Percentiles rank a stretch among this genome's conserved stretches.
Evolutionary conservation across 2,113 vertebrate species (phyloP).

Genomic region (Lampris megalopsis): DNA sequence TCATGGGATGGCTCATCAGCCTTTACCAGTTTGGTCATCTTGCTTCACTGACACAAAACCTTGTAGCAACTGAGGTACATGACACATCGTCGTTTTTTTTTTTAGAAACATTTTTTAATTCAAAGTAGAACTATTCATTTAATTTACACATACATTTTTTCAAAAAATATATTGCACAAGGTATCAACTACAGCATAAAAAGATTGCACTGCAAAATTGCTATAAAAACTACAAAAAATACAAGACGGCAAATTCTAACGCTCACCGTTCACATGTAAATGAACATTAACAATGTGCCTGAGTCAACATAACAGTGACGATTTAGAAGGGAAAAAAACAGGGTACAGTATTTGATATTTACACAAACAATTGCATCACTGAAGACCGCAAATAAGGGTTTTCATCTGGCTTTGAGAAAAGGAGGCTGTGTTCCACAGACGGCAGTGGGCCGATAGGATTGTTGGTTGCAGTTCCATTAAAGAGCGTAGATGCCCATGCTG

Average conservation of each 20-base stretch:
- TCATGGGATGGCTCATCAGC: too few relatives aligned
- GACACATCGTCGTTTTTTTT: background rate
- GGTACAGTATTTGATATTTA: conserved; percentile 1
- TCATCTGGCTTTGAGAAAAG: background rate
- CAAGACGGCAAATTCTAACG: too few relatives aligned
- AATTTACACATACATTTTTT: background rate
- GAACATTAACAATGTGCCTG: background rate
- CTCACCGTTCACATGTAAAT: background rate
- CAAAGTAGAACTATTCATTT: conserved; percentile 47
- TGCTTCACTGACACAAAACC: too few relatives aligned
- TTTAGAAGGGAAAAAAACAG: background rate
- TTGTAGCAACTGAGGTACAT: too few relatives aligned
- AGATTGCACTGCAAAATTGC: background rate
- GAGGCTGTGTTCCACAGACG: background rate
- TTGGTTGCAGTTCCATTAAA: conserved; percentile 40
- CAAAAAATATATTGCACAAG: conserved; percentile 26
- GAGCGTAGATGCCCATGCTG: conserved; percentile 72
- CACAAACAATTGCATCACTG: conserved; percentile 1
- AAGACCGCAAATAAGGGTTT: background rate
- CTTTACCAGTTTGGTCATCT: too few relatives aligned
- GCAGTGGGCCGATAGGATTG: background rate
- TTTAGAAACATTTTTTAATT: conserved; percentile 33
- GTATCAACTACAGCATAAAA: background rate
- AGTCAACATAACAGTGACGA: background rate
- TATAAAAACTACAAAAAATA: background rate